Conservation (phyloP, 2,113 vertebrate genomes). For the Gadus macrocephalus region DNA sequence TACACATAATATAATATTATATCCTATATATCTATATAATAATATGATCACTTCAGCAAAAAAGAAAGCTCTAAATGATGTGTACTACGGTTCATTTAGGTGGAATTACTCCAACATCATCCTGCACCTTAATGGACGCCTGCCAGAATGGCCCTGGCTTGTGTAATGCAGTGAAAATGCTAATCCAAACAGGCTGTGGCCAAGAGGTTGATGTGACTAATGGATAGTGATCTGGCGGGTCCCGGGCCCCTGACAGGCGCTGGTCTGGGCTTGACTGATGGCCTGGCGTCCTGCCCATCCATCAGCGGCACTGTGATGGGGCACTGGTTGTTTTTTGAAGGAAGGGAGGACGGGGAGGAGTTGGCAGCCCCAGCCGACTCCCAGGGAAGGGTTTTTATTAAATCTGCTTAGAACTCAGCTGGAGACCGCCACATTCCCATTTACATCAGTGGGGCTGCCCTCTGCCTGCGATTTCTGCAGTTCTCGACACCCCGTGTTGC, state of each 20-base stretch:
- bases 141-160: background rate
- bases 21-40: no score
- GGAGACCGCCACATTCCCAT: no score
- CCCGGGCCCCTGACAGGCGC: slow-evolving; percentile 41
- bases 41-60: no score
- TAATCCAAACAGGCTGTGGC: slow-evolving; percentile 16
- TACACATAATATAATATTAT: no score
- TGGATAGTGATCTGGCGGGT: slow-evolving; percentile 41
- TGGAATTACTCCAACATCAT: background rate
- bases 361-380: background rate
- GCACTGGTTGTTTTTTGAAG: slow-evolving; percentile 14
- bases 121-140: background rate
- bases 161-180: background rate
- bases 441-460: no score
- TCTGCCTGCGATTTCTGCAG: no score
- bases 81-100: background rate
- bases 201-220: slow-evolving; percentile 47
- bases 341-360: slow-evolving; percentile 3
- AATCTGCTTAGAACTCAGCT: no score
- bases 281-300: slow-evolving; percentile 37
- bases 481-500: no score
- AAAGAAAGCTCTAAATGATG: no score
- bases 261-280: slow-evolving; percentile 43
- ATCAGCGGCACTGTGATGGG: slow-evolving; percentile 44
- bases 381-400: no score